Conservation (phyloP, 2,113 vertebrate genomes). For the Anhinga rufa region DNA sequence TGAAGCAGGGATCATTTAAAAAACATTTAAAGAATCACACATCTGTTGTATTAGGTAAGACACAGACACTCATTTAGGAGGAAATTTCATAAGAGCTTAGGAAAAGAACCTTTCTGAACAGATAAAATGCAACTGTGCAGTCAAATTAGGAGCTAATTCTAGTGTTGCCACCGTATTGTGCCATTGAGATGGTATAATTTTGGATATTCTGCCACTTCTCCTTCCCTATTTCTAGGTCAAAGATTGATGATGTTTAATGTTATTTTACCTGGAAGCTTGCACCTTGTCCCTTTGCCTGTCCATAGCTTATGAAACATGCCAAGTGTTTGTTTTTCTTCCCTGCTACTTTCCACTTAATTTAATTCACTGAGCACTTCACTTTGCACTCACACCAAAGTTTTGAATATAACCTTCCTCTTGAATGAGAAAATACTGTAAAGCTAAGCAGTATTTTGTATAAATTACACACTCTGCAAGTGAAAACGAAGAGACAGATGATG, state of each 20-base stretch:
- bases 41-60: not conserved
- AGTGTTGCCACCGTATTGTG: not conserved
- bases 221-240: not conserved
- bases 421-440: conserved; percentile 48
- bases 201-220: not conserved
- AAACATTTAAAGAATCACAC: not conserved
- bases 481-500: conserved; percentile 17
- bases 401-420: conserved; percentile 44
- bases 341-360: conserved; percentile 2
- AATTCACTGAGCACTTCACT: not conserved
- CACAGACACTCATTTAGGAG: not conserved
- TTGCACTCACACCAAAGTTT: not conserved
- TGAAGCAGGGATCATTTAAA: not conserved
- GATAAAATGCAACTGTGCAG: not conserved
- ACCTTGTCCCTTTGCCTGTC: not conserved
- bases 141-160: not conserved
- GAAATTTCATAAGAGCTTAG: not conserved
- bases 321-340: not conserved
- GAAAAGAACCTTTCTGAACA: not conserved
- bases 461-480: not conserved
- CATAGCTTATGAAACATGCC: not conserved
- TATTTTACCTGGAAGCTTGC: not conserved
- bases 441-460: conserved; percentile 59
- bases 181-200: not conserved
- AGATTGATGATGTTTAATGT: not conserved